A percentile compares a stretch with the other conserved stretches of the same genome.
Evolutionary conservation across 2,797 vertebrate species (phyloP).

Genomic region (Miichthys miiuy): DNA sequence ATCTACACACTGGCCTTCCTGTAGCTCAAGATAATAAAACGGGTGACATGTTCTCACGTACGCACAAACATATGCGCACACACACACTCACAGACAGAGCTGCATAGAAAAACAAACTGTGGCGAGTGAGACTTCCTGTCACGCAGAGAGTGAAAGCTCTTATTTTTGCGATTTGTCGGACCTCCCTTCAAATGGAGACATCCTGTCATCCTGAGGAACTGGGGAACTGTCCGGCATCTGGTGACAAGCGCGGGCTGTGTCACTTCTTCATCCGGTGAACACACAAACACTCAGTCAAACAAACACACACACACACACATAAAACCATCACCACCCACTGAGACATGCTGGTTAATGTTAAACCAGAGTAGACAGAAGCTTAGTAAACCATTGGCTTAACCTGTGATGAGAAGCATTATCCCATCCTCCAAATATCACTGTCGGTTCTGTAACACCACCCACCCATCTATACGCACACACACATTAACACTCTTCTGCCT

Average conservation of each 20-base stretch:
- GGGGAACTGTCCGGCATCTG: constrained; percentile 71
- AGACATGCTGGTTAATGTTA: constrained; percentile 68
- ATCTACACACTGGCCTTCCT: constrained; percentile 62
- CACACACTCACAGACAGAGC: constrained; percentile 35
- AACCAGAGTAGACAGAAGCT: constrained; percentile 68
- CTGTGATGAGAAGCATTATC: constrained; percentile 63
- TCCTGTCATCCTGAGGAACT: constrained; percentile 71
- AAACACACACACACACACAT: constrained; percentile 29
- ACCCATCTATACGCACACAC: constrained; percentile 44
- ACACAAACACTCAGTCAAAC: constrained; percentile 43
- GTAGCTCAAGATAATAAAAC: constrained; percentile 64
- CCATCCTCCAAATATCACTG: constrained; percentile 62
- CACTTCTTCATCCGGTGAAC: constrained; percentile 57
- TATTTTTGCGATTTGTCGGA: constrained; percentile 59
- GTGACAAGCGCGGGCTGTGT: constrained; percentile 62
- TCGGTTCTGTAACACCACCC: constrained; percentile 61
- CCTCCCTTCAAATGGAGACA: constrained; percentile 57
- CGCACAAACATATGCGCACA: constrained; percentile 50
- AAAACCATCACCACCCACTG: constrained; percentile 60
- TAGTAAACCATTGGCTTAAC: constrained; percentile 72
- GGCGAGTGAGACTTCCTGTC: constrained; percentile 78
- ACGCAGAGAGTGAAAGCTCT: constrained; percentile 69
- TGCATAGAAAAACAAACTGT: constrained; percentile 67
- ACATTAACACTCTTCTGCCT: constrained; percentile 27
- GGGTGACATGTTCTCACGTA: constrained; percentile 64